Percentiles rank a stretch among this genome's conserved stretches.
Conservation (phyloP, 2,113 vertebrate species). For the Enhydra lutris region DNA sequence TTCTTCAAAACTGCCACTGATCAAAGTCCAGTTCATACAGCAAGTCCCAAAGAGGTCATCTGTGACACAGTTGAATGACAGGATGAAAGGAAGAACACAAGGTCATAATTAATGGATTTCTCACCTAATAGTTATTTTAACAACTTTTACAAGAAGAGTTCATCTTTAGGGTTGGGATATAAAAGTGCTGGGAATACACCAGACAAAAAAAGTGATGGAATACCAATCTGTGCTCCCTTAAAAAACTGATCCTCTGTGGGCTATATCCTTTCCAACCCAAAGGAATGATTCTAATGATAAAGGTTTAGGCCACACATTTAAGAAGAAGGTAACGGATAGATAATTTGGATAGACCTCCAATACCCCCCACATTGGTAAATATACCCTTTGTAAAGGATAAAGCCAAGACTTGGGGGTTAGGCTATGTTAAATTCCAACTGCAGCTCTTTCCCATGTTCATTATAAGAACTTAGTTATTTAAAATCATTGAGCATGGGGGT, state of each 20-base stretch:
- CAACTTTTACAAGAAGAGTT: slow-evolving; percentile 37
- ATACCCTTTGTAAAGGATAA: neutral
- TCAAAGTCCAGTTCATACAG: slow-evolving; percentile 44
- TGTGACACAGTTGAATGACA: slow-evolving; percentile 28
- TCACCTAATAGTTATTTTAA: slow-evolving; percentile 40
- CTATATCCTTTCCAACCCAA: neutral
- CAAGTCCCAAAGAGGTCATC: slow-evolving; percentile 42
- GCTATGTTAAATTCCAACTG: neutral
- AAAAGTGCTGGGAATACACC: neutral
- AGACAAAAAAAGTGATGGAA: neutral
- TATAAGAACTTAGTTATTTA: neutral
- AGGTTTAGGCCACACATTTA: neutral
- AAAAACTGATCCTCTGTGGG: neutral
- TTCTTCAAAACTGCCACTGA: slow-evolving; percentile 45
- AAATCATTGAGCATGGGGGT: neutral
- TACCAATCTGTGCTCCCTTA: neutral
- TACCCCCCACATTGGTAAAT: neutral
- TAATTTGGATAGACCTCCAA: neutral
- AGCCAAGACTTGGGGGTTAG: neutral
- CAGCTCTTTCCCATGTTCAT: neutral
- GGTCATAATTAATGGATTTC: neutral
- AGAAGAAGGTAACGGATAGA: neutral
- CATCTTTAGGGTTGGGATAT: neutral
- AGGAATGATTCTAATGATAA: neutral
- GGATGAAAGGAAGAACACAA: slow-evolving; percentile 39